A percentile compares a stretch with the other conserved stretches of the same genome.
Evolutionary conservation across 2,797 vertebrate species (phyloP).

Genomic region (Phalanger gymnotis): DNA sequence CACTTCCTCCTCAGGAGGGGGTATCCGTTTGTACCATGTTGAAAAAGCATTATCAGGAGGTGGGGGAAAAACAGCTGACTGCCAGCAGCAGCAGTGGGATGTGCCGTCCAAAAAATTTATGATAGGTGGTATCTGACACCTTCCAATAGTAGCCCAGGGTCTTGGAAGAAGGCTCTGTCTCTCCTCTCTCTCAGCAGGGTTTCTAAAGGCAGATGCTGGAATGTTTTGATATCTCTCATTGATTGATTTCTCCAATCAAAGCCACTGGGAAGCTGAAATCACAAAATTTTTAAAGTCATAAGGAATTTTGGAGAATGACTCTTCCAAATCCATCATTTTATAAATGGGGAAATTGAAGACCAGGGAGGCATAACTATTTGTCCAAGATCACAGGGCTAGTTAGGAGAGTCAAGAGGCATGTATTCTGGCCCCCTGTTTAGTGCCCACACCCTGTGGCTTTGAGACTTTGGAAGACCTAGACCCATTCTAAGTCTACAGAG

Average conservation of each 20-base stretch:
- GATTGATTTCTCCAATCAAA: slow-evolving; percentile 78
- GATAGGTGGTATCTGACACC: slow-evolving; percentile 41
- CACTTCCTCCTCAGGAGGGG: background rate
- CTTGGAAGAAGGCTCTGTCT: slow-evolving; percentile 34
- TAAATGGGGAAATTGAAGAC: background rate
- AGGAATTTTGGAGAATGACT: background rate
- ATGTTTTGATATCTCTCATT: slow-evolving; percentile 20
- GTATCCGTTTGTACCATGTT: slow-evolving; percentile 34
- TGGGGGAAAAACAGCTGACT: slow-evolving; percentile 41
- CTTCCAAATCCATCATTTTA: background rate
- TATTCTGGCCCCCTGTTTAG: background rate
- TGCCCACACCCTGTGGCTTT: background rate
- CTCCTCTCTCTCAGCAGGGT: slow-evolving; percentile 56
- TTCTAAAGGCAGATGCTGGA: slow-evolving; percentile 53
- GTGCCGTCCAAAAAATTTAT: slow-evolving; percentile 70
- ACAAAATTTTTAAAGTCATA: slow-evolving; percentile 43
- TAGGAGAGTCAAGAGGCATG: background rate
- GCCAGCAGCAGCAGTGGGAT: slow-evolving; percentile 60
- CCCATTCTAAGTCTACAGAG: background rate
- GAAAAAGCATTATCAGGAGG: slow-evolving; percentile 35
- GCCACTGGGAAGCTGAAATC: slow-evolving; percentile 62
- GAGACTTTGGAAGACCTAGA: background rate
- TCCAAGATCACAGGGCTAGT: background rate
- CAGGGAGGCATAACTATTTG: background rate
- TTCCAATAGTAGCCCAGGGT: background rate